phyloP scores from a whole-genome alignment of 2,888 invertebrate genomes.

The Dasysyrphus albostriatus region DNA sequence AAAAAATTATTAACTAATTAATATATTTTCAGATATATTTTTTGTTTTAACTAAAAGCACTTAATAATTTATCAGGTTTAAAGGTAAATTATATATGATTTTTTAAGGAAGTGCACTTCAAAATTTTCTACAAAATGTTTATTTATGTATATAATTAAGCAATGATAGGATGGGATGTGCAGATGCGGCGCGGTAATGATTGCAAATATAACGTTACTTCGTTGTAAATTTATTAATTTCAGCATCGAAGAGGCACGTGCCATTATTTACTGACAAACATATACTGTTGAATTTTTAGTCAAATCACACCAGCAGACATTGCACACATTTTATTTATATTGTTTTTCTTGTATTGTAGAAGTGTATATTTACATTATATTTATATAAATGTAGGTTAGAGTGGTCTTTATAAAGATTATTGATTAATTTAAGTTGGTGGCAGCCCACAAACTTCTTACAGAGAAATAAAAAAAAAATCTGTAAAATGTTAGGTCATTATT shows the following conservation, averaged over 20 bases:
- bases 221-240: conserved; percentile 5
- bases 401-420: no score
- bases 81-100: conserved; percentile 18
- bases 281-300: conserved; percentile 53
- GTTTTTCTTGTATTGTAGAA: conserved; percentile 14
- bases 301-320: conserved; percentile 72
- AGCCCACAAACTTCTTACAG: no score
- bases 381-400: no score
- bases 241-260: conserved; percentile 46
- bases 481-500: no score
- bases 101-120: conserved; percentile 21
- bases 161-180: conserved; percentile 19
- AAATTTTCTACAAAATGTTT: conserved; percentile 57
- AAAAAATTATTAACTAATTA: not conserved
- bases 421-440: no score
- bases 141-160: conserved; percentile 24
- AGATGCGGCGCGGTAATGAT: conserved; percentile 21
- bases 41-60: no score
- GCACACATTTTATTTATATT: conserved; percentile 67
- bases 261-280: conserved; percentile 51
- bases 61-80: not conserved
- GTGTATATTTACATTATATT: conserved; percentile 27
- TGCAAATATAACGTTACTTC: conserved; percentile 14
- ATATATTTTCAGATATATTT: no score
- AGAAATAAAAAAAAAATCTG: no score